Percentiles rank a stretch among this genome's conserved stretches.
Conservation (phyloP, 2,888 invertebrate genomes). For the Lasioglossum lativentre region DNA sequence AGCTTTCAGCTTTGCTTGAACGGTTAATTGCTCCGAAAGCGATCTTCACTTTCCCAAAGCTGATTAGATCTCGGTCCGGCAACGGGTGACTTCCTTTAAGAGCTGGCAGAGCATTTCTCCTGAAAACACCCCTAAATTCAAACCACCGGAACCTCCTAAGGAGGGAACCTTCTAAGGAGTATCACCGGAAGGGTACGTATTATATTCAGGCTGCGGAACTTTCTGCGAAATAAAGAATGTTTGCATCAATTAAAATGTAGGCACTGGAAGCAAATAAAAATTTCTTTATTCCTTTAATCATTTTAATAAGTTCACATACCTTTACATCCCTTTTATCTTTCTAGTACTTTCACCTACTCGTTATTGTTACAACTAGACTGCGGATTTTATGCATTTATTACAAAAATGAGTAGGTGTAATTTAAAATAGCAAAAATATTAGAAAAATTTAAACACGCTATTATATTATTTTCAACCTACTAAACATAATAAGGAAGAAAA, state of each 20-base stretch:
- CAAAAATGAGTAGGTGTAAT: no score
- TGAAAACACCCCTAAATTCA: background rate
- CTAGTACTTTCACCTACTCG: background rate
- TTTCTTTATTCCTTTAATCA: no score
- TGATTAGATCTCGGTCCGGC: slow-evolving; percentile 5
- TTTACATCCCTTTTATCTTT: no score
- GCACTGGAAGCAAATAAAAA: background rate
- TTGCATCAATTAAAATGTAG: background rate
- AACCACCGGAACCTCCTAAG: slow-evolving; percentile 1
- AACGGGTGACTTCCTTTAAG: slow-evolving; percentile 9
- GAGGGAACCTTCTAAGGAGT: background rate
- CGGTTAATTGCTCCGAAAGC: slow-evolving; percentile 13
- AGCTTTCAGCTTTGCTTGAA: slow-evolving; percentile 7
- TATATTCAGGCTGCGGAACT: background rate
- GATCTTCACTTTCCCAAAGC: slow-evolving; percentile 11
- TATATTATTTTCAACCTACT: no score
- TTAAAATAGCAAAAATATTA: no score
- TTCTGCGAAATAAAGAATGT: background rate
- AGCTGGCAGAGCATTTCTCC: background rate
- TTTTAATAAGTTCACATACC: no score
- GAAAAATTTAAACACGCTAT: no score
- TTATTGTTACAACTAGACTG: no score
- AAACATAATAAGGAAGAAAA: no score
- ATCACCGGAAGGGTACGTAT: background rate
- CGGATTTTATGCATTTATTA: no score